Conservation (phyloP, 2,888 invertebrate species). For the Hypsopygia costalis region DNA sequence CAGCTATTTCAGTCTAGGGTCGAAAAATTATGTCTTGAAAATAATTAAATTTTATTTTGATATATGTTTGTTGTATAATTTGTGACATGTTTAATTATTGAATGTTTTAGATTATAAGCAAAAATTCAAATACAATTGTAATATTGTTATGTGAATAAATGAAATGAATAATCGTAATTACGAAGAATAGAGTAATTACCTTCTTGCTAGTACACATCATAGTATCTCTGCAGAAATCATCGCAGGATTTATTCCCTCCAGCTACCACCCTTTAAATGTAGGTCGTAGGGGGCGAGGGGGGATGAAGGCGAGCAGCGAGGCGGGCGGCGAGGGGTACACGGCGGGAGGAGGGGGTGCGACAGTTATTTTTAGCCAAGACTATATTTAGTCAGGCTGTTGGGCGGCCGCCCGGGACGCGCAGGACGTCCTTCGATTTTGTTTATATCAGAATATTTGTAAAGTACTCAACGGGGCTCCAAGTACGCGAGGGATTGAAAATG, state of each 20-base stretch:
- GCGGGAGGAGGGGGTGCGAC: constrained; percentile 17
- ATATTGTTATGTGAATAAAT: no score
- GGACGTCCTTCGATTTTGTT: constrained; percentile 21
- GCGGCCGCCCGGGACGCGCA: constrained; percentile 41
- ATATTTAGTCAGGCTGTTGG: constrained; percentile 57
- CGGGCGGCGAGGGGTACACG: constrained; percentile 8
- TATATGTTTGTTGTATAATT: no score
- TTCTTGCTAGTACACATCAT: constrained; percentile 23
- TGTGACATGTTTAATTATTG: no score
- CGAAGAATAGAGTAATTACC: no score
- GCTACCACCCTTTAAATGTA: constrained; percentile 24
- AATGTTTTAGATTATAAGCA: no score
- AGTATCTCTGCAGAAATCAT: background rate
- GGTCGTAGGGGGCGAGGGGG: constrained; percentile 29
- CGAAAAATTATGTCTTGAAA: no score
- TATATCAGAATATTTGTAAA: background rate
- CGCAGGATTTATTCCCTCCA: background rate
- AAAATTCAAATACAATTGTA: no score
- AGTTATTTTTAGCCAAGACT: constrained; percentile 54
- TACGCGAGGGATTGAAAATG: no score
- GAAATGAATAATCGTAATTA: no score
- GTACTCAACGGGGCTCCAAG: no score
- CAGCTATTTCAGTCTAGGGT: no score
- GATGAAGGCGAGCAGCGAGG: constrained; percentile 6
- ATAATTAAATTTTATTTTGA: no score